Percentiles rank a stretch among this genome's conserved stretches.
These are phyloP conservation scores for Lymantria dispar DNA, from an alignment of 2,888 invertebrate genomes.

Conservation along the genomic window DNA sequence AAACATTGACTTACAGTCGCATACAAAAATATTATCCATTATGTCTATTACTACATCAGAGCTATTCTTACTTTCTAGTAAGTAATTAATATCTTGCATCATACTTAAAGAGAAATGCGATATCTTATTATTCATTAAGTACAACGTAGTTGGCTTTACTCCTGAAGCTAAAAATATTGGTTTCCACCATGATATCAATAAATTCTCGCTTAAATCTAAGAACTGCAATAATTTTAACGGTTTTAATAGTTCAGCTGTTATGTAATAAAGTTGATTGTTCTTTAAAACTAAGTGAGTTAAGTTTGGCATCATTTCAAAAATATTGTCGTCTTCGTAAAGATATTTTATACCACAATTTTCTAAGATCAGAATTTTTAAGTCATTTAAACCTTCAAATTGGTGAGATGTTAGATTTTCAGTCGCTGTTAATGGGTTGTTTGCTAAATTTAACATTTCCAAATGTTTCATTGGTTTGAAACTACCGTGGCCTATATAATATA, in stretches of 20 bases:
- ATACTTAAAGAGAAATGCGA: conserved; percentile 79
- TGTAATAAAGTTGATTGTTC: conserved; percentile 69
- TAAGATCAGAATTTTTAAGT: conserved; percentile 71
- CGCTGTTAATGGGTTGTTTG: conserved; percentile 75
- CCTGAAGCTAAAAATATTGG: conserved; percentile 73
- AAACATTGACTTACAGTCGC: conserved; percentile 77
- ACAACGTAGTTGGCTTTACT: conserved; percentile 57
- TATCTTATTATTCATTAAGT: conserved; percentile 79
- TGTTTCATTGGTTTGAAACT: conserved; percentile 70
- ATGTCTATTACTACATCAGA: conserved; percentile 62
- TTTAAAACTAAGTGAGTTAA: conserved; percentile 75
- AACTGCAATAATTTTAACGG: conserved; percentile 65
- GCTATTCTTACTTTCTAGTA: conserved; percentile 57
- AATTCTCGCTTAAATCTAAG: conserved; percentile 78
- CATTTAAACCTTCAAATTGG: conserved; percentile 74
- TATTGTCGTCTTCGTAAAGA: conserved; percentile 65
- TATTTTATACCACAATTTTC: conserved; percentile 75
- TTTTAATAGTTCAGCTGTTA: conserved; percentile 65
- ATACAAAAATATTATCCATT: conserved; percentile 78
- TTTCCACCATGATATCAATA: conserved; percentile 77
- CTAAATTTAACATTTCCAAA: conserved; percentile 76
- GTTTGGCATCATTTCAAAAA: conserved; percentile 75
- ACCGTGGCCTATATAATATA: conserved; percentile 70
- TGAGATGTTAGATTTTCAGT: conserved; percentile 61
- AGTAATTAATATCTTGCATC: conserved; percentile 78